A percentile compares a stretch with the other conserved stretches of the same genome.
These are phyloP conservation scores for Siphlonurus alternatus DNA, from an alignment of 2,888 invertebrate species.

Conservation along the genomic window DNA sequence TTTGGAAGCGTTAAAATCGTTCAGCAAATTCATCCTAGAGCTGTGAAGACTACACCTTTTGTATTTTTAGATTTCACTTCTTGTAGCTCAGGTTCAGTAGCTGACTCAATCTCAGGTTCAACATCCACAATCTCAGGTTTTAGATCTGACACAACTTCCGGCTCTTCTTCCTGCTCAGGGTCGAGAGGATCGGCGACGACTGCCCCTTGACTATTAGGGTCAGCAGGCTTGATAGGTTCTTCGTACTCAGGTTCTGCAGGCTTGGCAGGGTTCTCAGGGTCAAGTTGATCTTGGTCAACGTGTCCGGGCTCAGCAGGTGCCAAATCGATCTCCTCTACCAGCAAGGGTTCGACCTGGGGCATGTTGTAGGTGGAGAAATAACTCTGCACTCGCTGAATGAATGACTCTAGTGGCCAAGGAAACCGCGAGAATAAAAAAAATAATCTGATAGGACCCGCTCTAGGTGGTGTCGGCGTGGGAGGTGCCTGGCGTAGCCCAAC, in stretches of 20 bases:
- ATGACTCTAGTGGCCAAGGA: slow-evolving; percentile 47
- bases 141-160: too few species aligned
- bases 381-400: slow-evolving; percentile 51
- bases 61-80: too few species aligned
- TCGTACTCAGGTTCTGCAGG: neutral
- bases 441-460: neutral
- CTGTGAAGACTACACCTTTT: too few species aligned
- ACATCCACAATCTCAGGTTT: too few species aligned
- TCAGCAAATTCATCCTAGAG: too few species aligned
- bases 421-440: slow-evolving; percentile 22
- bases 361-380: slow-evolving; percentile 45
- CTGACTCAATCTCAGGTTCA: too few species aligned
- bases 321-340: neutral
- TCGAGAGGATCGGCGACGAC: too few species aligned
- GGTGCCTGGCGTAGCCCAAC: neutral
- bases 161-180: too few species aligned
- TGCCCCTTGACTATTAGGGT: too few species aligned
- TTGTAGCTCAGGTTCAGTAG: too few species aligned
- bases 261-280: neutral
- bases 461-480: neutral
- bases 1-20: too few species aligned
- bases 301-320: neutral
- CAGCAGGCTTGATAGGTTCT: too few species aligned
- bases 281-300: neutral
- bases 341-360: neutral